phyloP scores from a whole-genome alignment of 1,140 invertebrate species.

The Aradophagus sp. region DNA sequence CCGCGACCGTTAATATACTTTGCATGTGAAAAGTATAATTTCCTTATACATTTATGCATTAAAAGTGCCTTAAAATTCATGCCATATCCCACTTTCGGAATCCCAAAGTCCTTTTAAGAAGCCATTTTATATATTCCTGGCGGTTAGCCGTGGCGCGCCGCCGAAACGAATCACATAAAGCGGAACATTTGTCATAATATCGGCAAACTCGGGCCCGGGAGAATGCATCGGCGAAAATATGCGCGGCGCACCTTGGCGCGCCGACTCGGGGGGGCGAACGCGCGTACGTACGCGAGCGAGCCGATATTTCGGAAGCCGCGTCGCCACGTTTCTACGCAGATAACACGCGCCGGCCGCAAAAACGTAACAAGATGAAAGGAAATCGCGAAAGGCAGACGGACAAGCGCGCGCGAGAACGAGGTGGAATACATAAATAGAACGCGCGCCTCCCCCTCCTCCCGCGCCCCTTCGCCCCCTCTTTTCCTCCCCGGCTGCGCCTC shows the following conservation, averaged over 20 bases:
- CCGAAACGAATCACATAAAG: constrained; percentile 26
- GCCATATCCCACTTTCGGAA: constrained; percentile 35
- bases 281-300: too few species aligned
- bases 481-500: constrained; percentile 51
- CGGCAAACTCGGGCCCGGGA: constrained; percentile 39
- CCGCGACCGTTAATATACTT: constrained; percentile 24
- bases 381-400: constrained; percentile 63
- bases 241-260: too few species aligned
- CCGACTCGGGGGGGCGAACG: too few species aligned
- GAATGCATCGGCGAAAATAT: too few species aligned
- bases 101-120: constrained; percentile 33
- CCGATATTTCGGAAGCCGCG: constrained; percentile 57
- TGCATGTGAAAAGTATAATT: constrained; percentile 41
- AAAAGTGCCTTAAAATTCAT: constrained; percentile 45
- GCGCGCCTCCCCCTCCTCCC: constrained; percentile 45
- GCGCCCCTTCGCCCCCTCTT: constrained; percentile 43
- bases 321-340: constrained; percentile 37
- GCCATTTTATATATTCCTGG: constrained; percentile 41
- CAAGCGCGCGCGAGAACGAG: constrained; percentile 67
- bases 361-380: constrained; percentile 74
- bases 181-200: constrained; percentile 45
- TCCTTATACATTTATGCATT: constrained; percentile 48
- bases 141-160: constrained; percentile 12
- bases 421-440: constrained; percentile 74
- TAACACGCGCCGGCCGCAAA: constrained; percentile 61